Evolutionary conservation across 2,888 invertebrate genomes (phyloP).

Genomic region (Nezara viridula): DNA sequence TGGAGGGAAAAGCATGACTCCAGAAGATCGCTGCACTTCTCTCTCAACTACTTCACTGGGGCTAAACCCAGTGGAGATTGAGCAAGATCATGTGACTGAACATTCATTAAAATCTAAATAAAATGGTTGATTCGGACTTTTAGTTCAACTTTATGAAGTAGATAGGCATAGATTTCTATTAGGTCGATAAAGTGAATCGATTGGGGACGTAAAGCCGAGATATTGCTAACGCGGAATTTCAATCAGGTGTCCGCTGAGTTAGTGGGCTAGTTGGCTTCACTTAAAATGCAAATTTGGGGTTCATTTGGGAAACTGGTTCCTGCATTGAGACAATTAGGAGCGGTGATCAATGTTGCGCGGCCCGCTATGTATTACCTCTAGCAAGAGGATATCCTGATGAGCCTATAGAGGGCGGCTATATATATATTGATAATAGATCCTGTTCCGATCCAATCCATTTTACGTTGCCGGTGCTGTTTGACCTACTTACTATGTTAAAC

Average conservation of each 20-base stretch:
- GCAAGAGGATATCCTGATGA: neutral
- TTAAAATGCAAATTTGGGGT: constrained; percentile 22
- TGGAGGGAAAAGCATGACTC: too few species aligned
- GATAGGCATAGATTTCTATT: too few species aligned
- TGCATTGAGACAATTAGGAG: neutral
- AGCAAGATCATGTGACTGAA: too few species aligned
- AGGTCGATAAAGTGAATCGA: neutral
- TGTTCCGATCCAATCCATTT: neutral
- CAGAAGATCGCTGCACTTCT: too few species aligned
- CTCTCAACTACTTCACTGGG: too few species aligned
- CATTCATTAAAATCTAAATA: too few species aligned
- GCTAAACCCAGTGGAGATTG: too few species aligned
- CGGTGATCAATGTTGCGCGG: neutral
- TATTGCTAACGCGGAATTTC: neutral
- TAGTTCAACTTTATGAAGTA: too few species aligned
- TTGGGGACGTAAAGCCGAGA: neutral
- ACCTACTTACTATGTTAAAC: neutral
- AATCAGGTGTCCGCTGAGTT: neutral
- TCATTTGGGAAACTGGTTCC: neutral
- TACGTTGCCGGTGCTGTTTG: neutral
- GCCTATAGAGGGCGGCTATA: neutral
- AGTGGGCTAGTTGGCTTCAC: neutral
- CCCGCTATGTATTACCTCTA: neutral
- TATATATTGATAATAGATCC: neutral
- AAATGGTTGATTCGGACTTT: too few species aligned